Base-by-base conservation (phyloP, 2,797 vertebrate species). In the Chelidonichthys spinosus region DNA sequence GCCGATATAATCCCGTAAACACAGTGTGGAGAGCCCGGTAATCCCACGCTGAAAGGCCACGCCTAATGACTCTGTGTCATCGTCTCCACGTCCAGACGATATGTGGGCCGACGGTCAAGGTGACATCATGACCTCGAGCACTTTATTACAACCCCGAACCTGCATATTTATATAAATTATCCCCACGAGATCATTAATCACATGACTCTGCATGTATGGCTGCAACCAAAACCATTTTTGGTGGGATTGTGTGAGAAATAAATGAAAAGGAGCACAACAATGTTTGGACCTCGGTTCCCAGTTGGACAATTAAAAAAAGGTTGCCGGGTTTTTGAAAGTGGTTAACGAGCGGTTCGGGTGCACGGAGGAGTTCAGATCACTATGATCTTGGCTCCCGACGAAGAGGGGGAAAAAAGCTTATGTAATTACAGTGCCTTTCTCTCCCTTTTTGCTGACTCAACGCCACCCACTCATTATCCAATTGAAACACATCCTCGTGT, bases 391-490 rank as follows among this genome's bases (percentile, higher is more conserved):
- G 53, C 64, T 87, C 72, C 76, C 73, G 80, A 35, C 72, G 25
- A 25, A 25, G 25, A 25, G 25, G 49, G 63, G 83, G 79, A 78
- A 85, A 84, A 84, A 87, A 67, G 56, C 80, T 82, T 80, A 80
- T 90, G 83, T 94, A 94, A 95, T 95, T 95, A 95, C 84, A 93
- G 90, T 92, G 89, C 82, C 68, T 83, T 90, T 90, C 90, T 91
- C 84, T 90, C 78, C 61, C 78, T 89, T 89, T 87, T 89, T 87
- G 71, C 89, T 90, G 78, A 81, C 81, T 91, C 67, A 83, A 66
- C 81, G 86, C 88, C 87, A 94, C 92, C 94, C 92, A 91, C 87
- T 94, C 90, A 94, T 95, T 94, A 95, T 92, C 87, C 90, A 86
- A 87, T 84, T 92, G 81, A 91, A 94, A 91, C 86, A 86, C 78